Base-by-base conservation (phyloP, 2,888 invertebrate genomes). In the Scaptomyza tumidula region DNA sequence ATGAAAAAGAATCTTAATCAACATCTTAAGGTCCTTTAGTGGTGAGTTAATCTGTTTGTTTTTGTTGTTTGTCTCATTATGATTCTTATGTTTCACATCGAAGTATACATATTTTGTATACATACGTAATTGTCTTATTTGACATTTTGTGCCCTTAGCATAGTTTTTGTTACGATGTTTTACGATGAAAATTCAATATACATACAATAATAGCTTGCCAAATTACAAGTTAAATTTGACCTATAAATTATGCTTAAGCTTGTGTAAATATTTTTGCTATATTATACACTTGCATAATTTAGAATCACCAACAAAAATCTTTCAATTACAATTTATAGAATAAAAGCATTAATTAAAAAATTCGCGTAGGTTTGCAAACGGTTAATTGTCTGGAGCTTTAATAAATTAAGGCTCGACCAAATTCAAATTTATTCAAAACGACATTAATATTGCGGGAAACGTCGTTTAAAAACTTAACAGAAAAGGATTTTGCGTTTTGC, bases 101-200 rank as follows among this genome's bases (percentile, higher is more conserved):
- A 48, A 16, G 60, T 58, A 54, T 54, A 50, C 48, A 73, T 58
- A 57, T 60, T 37, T 60, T 44, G 45, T 58, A 48, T 24, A 45
- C 41, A 50, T 16, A 41, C 41, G 41, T 41, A 16, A 0, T 39
- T 63, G 60, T 48, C 35, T 29, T 52, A 44, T 61, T 46, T 61
- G 50, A 67, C 60, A 63, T 50, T 64, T 66, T 53, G 54, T 74
- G 61, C 56, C 55, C 63, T 58, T 41, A 58, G 31, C 55, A 53
- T 1, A 16, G 41, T 16, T 41, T 0, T 37, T 53, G 31, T 58
- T 14, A 39, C 46, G 53, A n/a, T n/a, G n/a, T n/a, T 73, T 73
- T 58, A 63, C 50, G 13, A 48, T 16, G 52, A 59, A 59, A 63
- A 63, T 57, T 63, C 31, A 63, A 54, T 24, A 14, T 11, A 57